Evolutionary conservation across 2,888 invertebrate species (phyloP), one percentile per base, ranked within the genome.

Genomic region (Panzeria rudis): DNA sequence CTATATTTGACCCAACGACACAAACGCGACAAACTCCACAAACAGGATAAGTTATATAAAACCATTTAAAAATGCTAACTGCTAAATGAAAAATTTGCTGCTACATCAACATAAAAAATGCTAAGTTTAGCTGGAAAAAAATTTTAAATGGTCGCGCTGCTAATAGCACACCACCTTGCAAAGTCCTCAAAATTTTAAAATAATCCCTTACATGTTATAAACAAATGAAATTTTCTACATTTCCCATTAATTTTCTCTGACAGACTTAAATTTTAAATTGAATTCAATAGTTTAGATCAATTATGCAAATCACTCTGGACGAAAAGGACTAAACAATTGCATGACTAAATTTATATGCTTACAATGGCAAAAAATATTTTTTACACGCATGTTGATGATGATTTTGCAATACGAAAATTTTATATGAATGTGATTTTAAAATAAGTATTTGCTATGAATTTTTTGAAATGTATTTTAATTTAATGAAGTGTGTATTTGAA

Each of bases 281-380:
- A 52, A 44, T 75, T 44, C 61, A 69, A 69, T 69, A 69, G 35
- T 47, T 75, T 44, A 62, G 9, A 59, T 73, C 59, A 20, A 69
- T 71, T 82, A 76, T 76, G 69, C 69, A 71, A 82, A 76, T 56
- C 71, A 76, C 54, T 56, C 11, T 38, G 20, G 7, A 52, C 50
- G 68, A n/a, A 15, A 32, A 44, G 7, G 13, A 25, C 29, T n/a
- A 72, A 59, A 68, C 50, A 75, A 50, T 61, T 69, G 20, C 23
- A 44, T 76, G 13, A 76, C 52, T 78, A 47, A 68, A 50, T 59
- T 69, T 61, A 38, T 29, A 38, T 20, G 17, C 20, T n/a, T 9
- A 29, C 38, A 59, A 6, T 15, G 47, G 17, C 15, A 59, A 61
- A 61, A 38, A 38, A 61, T 15, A 20, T 35, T 20, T 50, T 50